Base-by-base conservation (phyloP, 2,797 vertebrate genomes). In the Diplodus puntazzo region DNA sequence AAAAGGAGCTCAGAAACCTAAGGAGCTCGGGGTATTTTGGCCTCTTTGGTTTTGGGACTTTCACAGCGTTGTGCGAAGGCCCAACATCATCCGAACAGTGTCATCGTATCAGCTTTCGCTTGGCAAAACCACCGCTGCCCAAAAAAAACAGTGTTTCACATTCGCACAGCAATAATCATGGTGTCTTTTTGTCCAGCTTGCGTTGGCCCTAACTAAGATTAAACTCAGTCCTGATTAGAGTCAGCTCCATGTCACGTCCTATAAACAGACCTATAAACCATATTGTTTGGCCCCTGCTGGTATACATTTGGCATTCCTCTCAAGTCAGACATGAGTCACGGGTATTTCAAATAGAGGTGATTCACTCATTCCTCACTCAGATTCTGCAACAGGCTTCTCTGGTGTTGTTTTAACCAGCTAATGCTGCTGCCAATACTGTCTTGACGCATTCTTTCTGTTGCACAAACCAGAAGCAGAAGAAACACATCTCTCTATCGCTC, bases 331-430 rank as follows among this genome's bases (percentile, higher is more conserved):
- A 63, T 93, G 86, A 93, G 77, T 93, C 91, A 90, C 70, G 77
- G 73, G 79, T 78, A 75, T 91, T 92, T 86, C 80, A 87, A 85
- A 84, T 77, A 61, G 81, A 83, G 82, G 82, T 93, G 92, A 94
- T 92, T 94, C 92, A 93, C 84, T 92, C 80, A 90, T 90, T 91
- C 91, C 92, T 91, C 77, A 50, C 72, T 78, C 27, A 49, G 70
- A 81, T 81, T 88, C 83, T 85, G 69, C 60, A 87, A 68, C 74
- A 81, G 53, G 58, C 81, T 72, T 83, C 73, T 80, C 79, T 91
- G 86, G 79, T 71, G 79, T 84, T 82, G 84, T 80, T 79, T 84
- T 80, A 64, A 81, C 62, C 55, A 7, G 57, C 79, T 64, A 75
- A 71, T 43, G 65, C 58, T 42, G 48, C 46, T 87, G 85, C 89